phyloP scores from a whole-genome alignment of 1,140 invertebrate species.

The Hycleus phaleratus region DNA sequence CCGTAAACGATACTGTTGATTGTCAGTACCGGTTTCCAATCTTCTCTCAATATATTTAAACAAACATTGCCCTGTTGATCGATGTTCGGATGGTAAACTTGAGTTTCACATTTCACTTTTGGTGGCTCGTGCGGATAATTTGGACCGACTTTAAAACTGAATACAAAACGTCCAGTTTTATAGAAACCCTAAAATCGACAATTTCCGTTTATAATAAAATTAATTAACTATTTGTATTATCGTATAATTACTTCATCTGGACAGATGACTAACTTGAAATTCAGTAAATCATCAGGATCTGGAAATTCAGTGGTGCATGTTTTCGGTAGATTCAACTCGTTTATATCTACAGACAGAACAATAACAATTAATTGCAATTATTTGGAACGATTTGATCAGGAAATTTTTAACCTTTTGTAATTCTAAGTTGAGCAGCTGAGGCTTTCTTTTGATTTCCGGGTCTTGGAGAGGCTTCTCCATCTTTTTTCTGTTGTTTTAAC shows the following conservation, averaged over 20 bases:
- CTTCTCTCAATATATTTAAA: slow-evolving; percentile 90
- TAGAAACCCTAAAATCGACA: slow-evolving; percentile 76
- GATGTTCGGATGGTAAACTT: slow-evolving; percentile 93
- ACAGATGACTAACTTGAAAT: slow-evolving; percentile 92
- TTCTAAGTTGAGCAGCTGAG: slow-evolving; percentile 90
- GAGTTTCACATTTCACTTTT: slow-evolving; percentile 91
- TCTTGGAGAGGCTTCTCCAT: slow-evolving; percentile 75
- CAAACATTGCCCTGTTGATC: slow-evolving; percentile 93
- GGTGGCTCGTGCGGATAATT: slow-evolving; percentile 95
- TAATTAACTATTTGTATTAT: background rate
- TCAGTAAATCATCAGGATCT: slow-evolving; percentile 91
- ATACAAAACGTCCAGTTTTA: slow-evolving; percentile 85
- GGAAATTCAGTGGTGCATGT: slow-evolving; percentile 95
- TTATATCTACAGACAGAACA: slow-evolving; percentile 68
- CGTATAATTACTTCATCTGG: slow-evolving; percentile 76
- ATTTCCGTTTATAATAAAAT: background rate
- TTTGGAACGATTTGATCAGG: background rate
- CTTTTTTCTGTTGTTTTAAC: slow-evolving; percentile 95
- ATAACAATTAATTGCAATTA: background rate
- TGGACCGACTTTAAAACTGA: slow-evolving; percentile 95
- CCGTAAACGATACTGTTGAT: slow-evolving; percentile 98
- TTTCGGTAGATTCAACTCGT: slow-evolving; percentile 94
- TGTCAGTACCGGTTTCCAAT: slow-evolving; percentile 98
- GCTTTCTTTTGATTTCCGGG: slow-evolving; percentile 76
- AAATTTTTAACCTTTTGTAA: slow-evolving; percentile 81